Percentiles rank a stretch among this genome's conserved stretches.
These are phyloP conservation scores for Tiliqua scincoides DNA, from an alignment of 2,113 vertebrate species.

Conservation along the genomic window DNA sequence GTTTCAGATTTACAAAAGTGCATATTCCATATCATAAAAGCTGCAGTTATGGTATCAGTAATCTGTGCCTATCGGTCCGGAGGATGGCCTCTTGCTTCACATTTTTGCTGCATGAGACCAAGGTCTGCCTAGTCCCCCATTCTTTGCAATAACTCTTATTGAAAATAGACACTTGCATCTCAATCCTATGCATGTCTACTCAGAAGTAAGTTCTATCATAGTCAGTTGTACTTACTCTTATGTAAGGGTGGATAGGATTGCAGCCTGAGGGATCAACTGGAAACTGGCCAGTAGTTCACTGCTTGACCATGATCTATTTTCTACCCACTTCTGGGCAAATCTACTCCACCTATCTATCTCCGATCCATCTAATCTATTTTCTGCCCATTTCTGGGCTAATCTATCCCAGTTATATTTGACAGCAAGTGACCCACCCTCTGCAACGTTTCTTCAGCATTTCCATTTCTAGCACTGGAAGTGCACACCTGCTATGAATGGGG, in stretches of 20 bases:
- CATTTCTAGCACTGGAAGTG: not conserved
- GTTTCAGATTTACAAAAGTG: not conserved
- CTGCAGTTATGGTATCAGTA: not conserved
- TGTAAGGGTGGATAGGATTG: no score
- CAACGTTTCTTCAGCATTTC: not conserved
- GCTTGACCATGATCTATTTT: not conserved
- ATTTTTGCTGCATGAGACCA: not conserved
- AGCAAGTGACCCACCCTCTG: not conserved
- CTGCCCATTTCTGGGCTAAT: not conserved
- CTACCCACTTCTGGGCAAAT: not conserved
- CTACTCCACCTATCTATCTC: no score
- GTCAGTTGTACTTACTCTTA: no score
- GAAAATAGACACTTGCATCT: no score
- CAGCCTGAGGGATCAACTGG: no score
- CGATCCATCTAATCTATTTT: no score
- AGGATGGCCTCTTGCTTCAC: not conserved
- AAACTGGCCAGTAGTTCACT: not conserved
- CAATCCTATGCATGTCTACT: no score
- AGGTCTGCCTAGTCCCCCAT: not conserved
- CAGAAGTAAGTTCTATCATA: no score
- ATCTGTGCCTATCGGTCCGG: not conserved
- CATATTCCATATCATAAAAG: not conserved
- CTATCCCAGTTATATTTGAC: not conserved
- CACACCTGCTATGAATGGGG: not conserved
- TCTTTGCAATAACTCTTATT: no score